These are phyloP conservation scores for Chalcis sispes DNA, from an alignment of 2,888 invertebrate genomes.

Conservation along the genomic window DNA sequence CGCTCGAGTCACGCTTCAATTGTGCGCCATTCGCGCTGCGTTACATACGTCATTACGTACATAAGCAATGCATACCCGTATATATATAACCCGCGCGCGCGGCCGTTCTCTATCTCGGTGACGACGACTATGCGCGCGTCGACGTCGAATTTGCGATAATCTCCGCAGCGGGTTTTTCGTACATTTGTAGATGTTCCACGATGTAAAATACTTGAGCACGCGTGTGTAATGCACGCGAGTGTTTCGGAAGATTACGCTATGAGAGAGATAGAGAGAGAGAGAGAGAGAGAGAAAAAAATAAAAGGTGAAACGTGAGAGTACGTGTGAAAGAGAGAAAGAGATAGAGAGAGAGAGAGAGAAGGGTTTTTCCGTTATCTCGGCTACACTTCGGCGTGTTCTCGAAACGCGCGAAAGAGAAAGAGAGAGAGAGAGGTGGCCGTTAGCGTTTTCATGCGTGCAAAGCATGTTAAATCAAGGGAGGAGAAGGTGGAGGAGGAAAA, in stretches of 20 bases:
- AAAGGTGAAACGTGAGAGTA: background rate
- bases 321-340: slow-evolving; percentile 2
- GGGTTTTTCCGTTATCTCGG: slow-evolving; percentile 55
- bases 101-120: background rate
- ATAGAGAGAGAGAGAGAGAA: slow-evolving; percentile 5
- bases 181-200: slow-evolving; percentile 54
- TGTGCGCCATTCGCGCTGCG: background rate
- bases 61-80: background rate
- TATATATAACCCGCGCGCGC: background rate
- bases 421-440: slow-evolving; percentile 60
- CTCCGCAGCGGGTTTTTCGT: slow-evolving; percentile 45
- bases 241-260: background rate
- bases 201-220: slow-evolving; percentile 32
- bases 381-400: slow-evolving; percentile 54
- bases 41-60: slow-evolving; percentile 44
- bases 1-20: slow-evolving; percentile 51
- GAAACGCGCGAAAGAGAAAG: slow-evolving; percentile 24
- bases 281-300: slow-evolving; percentile 8
- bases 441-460: slow-evolving; percentile 69
- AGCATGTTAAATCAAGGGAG: slow-evolving; percentile 58
- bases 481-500: slow-evolving; percentile 8
- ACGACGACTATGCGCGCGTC: background rate
- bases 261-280: background rate
- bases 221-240: background rate
- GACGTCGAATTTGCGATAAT: slow-evolving; percentile 56